Evolutionary conservation across 2,888 invertebrate species (phyloP).

Genomic region (Rhorus exstirpatorius): DNA sequence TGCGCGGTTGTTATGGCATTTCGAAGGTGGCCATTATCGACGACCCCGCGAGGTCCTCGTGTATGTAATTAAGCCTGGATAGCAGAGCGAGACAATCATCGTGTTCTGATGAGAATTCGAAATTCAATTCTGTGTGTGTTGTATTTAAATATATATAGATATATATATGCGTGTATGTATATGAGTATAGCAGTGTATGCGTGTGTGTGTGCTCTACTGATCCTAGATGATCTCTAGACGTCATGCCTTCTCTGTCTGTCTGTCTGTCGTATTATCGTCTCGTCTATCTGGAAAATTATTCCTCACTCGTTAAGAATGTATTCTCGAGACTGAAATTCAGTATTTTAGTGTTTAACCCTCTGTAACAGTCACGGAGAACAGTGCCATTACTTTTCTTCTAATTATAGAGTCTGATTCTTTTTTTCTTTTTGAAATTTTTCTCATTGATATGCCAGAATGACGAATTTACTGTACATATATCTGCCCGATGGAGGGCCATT

Average conservation of each 20-base stretch:
- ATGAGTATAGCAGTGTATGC: background rate
- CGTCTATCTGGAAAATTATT: slow-evolving; percentile 55
- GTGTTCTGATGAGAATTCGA: slow-evolving; percentile 80
- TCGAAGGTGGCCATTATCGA: slow-evolving; percentile 84
- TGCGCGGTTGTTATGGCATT: slow-evolving; percentile 79
- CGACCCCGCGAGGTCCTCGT: slow-evolving; percentile 73
- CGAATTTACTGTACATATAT: background rate
- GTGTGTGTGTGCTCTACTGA: slow-evolving; percentile 34
- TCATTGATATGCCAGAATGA: background rate
- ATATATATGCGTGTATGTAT: slow-evolving; percentile 6
- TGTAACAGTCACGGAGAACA: slow-evolving; percentile 15
- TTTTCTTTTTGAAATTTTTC: background rate
- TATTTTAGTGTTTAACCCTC: slow-evolving; percentile 17
- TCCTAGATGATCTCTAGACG: slow-evolving; percentile 59
- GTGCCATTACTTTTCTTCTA: slow-evolving; percentile 35
- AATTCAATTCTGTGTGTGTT: slow-evolving; percentile 79
- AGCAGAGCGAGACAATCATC: slow-evolving; percentile 80
- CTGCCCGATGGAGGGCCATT: background rate
- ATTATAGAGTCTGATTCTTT: background rate
- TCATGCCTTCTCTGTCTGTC: slow-evolving; percentile 29
- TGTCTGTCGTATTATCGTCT: slow-evolving; percentile 51
- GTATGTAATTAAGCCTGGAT: slow-evolving; percentile 82
- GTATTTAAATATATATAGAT: background rate
- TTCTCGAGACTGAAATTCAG: slow-evolving; percentile 21
- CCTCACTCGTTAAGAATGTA: slow-evolving; percentile 39